Base-by-base conservation (phyloP, 1,140 invertebrate genomes). In the Coelopa frigida region DNA sequence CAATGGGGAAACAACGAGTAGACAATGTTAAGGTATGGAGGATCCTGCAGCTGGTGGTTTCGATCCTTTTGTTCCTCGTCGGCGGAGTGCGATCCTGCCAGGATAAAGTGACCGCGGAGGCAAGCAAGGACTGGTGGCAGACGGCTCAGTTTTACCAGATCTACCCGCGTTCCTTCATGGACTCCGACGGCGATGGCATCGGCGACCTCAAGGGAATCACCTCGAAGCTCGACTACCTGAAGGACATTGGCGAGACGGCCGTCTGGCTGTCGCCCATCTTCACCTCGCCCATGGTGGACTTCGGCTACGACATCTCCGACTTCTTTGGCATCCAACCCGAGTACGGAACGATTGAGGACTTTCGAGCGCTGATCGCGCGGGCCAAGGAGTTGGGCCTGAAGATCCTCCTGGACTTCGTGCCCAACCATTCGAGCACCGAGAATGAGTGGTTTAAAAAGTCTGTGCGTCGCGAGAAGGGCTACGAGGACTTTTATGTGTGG, bases 321-420 rank as follows among this genome's bases (percentile, higher is more conserved):
- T 84, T 82, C 44, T 80, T 85, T 53, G 73, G 76, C 17, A 75
- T 93, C 33, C 77, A 87, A 55, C 72, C 77, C 0, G 68, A 76
- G 48, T 83, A 81, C 48, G 87, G 86, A 6, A 80, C 73, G 1
- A 72, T 86, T 61, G 72, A 75, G 22, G 81, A 87, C 58, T 82
- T 90, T 46, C 73, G 82, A 38, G 55, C 70, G 3, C 63, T 90
- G 27, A 54, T 82, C 1, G 61, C 67, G 23, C 66, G 70, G 50
- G 78, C 80, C 5, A 75, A 81, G 22, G 21, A 41, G 27, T 26
- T 52, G 14, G 47, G 44, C 20, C 71, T 89, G 26, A 85, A 84
- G 63, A 58, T 91, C 7, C 72, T 91, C 31, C 59, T 91, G 64
- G 87, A 91, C 59, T 80, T 89, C 53, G 81, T 89, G 14, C 86